Evolutionary conservation across 2,888 invertebrate genomes (phyloP), one percentile per base, ranked within the genome.

Genomic region (Sminthurinus aureus): DNA sequence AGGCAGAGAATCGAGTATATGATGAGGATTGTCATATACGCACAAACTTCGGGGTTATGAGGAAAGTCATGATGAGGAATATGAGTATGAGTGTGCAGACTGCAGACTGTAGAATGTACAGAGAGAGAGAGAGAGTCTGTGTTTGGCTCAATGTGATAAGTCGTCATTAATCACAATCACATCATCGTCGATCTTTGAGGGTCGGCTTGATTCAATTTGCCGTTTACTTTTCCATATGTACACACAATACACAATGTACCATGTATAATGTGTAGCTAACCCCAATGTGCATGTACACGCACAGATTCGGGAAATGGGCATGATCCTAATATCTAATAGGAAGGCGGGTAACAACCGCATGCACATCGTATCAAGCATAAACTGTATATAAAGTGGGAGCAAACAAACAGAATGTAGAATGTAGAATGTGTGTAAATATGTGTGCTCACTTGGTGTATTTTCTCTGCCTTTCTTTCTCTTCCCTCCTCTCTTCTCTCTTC

Each of bases 121-220:
- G 38, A 38, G 38, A 38, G 38, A 38, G 24, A 15, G 51, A 26
- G n/a, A 66, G 69, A 22, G 51, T 38, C 20, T 80, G 80, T 80
- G 80, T 80, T 50, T 80, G 86, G 88, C 85, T 84, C 84, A 85
- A 81, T 85, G 85, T 85, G 88, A 88, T 88, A 88, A 87, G 86
- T 38, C 38, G 86, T 85, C 88, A 88, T 88, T 88, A 88, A 88
- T 88, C 88, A 88, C 71, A 80, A 80, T 80, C 80, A 80, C 80
- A 80, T 80, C 71, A 80, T 80, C 80, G 71, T 75, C 58, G 74
- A 74, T 82, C 58, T 82, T 75, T 73, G 26, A 81, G 81, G 81
- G 81, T 52, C 58, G 66, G 58, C 52, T 26, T 81, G 26, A 81
- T 81, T 81, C 81, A 81, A 81, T 81, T 81, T 74, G 74, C 71